Evolutionary conservation across 2,113 vertebrate species (phyloP).

Genomic region (Scytalopus superciliaris): DNA sequence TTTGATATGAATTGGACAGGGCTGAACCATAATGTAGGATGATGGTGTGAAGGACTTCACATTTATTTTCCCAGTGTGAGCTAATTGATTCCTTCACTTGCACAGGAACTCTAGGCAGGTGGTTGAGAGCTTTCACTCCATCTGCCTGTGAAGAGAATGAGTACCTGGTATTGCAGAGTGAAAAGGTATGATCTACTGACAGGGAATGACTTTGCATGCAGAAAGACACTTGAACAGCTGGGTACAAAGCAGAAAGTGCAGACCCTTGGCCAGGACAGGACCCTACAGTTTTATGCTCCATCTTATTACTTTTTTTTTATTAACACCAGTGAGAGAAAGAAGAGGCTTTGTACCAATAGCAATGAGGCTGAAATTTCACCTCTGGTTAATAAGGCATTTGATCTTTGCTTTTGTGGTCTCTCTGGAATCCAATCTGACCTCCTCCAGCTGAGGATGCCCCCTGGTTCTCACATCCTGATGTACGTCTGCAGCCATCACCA

Average conservation of each 20-base stretch:
- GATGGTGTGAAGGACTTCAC: not conserved
- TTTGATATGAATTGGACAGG: not conserved
- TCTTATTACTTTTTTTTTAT: not conserved
- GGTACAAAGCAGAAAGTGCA: not conserved
- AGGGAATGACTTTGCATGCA: not conserved
- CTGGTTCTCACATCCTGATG: not conserved
- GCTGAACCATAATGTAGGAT: not conserved
- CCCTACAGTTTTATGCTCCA: not conserved
- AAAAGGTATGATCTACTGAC: not conserved
- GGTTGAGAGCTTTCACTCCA: not conserved
- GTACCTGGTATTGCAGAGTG: not conserved
- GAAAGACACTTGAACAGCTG: not conserved
- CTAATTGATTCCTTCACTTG: not conserved
- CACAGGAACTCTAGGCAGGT: not conserved
- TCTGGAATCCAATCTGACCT: not conserved
- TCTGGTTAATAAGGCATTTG: slow-evolving; percentile 26
- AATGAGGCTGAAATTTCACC: slow-evolving; percentile 45
- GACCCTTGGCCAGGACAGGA: not conserved
- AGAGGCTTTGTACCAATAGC: not conserved
- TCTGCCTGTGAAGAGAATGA: not conserved
- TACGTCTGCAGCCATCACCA: not conserved
- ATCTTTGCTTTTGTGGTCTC: slow-evolving; percentile 6
- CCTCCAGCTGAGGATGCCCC: not conserved
- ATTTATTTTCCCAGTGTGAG: not conserved
- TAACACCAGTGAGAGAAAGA: not conserved